phyloP scores from a whole-genome alignment of 2,888 invertebrate genomes.

The Hydraecia micacea region DNA sequence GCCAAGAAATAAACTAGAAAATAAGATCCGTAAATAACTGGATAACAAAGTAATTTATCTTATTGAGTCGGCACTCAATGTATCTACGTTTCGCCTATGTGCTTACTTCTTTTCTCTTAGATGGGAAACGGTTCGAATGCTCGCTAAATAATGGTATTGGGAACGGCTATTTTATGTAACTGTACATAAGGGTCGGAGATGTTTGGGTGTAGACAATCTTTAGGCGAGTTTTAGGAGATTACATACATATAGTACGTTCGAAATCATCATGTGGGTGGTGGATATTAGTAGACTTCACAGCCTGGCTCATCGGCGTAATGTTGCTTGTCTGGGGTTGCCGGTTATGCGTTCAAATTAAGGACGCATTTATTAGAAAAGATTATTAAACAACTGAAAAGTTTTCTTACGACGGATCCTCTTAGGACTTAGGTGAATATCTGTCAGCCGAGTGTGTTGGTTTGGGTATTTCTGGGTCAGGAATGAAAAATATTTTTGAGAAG shows the following conservation, averaged over 20 bases:
- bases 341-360: neutral
- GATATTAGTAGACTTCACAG: neutral
- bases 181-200: slow-evolving; percentile 10
- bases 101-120: slow-evolving; percentile 55
- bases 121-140: slow-evolving; percentile 54
- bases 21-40: slow-evolving; percentile 63
- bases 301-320: neutral
- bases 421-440: neutral
- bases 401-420: neutral
- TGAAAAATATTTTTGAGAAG: neutral
- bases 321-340: neutral
- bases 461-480: neutral
- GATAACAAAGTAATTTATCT: slow-evolving; percentile 68
- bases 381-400: neutral
- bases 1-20: slow-evolving; percentile 57
- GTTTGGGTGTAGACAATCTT: slow-evolving; percentile 17
- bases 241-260: neutral
- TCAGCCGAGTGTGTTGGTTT: neutral
- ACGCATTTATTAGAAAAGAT: neutral
- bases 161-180: slow-evolving; percentile 39
- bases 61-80: slow-evolving; percentile 64
- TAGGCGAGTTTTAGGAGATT: slow-evolving; percentile 1
- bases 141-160: slow-evolving; percentile 54
- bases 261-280: neutral
- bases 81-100: slow-evolving; percentile 58